These are phyloP conservation scores for Phymatocera aterrima DNA, from an alignment of 2,888 invertebrate species.

Conservation along the genomic window DNA sequence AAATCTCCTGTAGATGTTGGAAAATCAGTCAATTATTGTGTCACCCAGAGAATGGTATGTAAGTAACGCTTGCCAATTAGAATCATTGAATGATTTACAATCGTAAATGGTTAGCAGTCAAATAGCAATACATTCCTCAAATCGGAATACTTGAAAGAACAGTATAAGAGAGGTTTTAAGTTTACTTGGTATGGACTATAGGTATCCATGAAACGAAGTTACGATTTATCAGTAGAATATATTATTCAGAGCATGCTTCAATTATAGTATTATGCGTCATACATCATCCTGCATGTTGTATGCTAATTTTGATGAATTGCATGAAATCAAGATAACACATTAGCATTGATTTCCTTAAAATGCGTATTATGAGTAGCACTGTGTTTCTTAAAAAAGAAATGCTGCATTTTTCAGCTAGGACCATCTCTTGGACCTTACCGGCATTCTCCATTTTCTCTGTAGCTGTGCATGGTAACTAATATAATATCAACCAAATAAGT, in stretches of 20 bases:
- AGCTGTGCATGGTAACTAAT: constrained; percentile 40
- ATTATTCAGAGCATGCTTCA: background rate
- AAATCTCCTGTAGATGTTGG: background rate
- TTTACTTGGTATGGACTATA: background rate
- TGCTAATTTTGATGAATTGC: background rate
- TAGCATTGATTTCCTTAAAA: constrained; percentile 18
- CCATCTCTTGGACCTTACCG: constrained; percentile 23
- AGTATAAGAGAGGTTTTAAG: background rate
- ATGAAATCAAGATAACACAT: background rate
- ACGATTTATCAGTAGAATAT: background rate
- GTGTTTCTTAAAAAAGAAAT: constrained; percentile 42
- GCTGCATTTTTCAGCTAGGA: constrained; percentile 35
- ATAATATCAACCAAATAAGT: constrained; percentile 20
- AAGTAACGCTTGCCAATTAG: background rate
- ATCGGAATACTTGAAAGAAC: too few relatives aligned
- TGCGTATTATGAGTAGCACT: constrained; percentile 2
- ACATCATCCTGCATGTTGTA: too few relatives aligned
- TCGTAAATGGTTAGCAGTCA: background rate
- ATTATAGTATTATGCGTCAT: background rate
- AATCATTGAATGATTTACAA: background rate
- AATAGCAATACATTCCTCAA: too few relatives aligned
- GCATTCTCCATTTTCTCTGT: constrained; percentile 37
- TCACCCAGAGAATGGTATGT: background rate
- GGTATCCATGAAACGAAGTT: background rate
- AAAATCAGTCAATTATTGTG: too few relatives aligned